Percentiles rank a stretch among this genome's conserved stretches.
Conservation (phyloP, 2,888 invertebrate species). For the Anthophora plumipes region DNA sequence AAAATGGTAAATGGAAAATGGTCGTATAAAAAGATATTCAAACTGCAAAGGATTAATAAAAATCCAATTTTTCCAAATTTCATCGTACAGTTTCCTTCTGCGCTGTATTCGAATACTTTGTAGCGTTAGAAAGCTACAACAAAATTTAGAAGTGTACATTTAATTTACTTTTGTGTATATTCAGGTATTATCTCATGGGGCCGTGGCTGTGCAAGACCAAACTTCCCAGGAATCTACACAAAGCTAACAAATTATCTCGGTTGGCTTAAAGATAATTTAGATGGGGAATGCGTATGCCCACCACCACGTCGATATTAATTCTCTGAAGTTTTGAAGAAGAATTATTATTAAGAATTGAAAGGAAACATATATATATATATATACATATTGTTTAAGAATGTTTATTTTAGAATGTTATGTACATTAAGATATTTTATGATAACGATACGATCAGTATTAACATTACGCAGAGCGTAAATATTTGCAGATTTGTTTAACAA, state of each 20-base stretch:
- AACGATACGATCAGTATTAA: constrained; percentile 48
- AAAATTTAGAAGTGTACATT: not conserved
- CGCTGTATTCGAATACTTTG: too few species aligned
- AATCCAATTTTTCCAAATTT: too few species aligned
- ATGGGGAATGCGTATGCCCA: constrained; percentile 86
- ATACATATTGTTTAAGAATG: not conserved
- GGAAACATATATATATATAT: too few species aligned
- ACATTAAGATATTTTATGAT: constrained; percentile 12
- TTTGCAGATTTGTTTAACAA: not conserved
- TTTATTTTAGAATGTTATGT: not conserved
- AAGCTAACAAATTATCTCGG: constrained; percentile 87
- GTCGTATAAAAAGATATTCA: too few species aligned
- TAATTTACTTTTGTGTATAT: constrained; percentile 1
- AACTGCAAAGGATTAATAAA: too few species aligned
- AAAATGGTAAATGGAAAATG: too few species aligned
- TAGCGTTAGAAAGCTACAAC: too few species aligned
- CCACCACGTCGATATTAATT: constrained; percentile 75
- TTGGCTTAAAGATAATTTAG: constrained; percentile 86
- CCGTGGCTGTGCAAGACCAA: constrained; percentile 90
- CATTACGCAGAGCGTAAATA: not conserved
- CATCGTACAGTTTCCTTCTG: too few species aligned
- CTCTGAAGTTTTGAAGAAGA: not conserved
- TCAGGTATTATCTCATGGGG: constrained; percentile 92
- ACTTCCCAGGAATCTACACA: constrained; percentile 88
- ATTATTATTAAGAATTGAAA: not conserved